Evolutionary conservation across 2,797 vertebrate genomes (phyloP).

Genomic region (Halcyon badia): DNA sequence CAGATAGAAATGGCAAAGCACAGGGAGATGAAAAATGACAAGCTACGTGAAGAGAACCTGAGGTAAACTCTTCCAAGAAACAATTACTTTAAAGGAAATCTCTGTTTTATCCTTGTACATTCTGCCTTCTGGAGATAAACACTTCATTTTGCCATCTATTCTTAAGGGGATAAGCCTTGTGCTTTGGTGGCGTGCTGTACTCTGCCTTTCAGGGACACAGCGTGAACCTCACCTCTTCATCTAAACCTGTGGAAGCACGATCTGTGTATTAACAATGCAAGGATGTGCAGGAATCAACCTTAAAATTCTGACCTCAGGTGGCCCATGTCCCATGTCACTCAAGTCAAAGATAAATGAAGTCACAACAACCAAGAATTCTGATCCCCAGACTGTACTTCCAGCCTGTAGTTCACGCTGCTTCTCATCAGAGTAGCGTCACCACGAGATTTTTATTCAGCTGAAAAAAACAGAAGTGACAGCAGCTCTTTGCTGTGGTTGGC

Average conservation of each 20-base stretch:
- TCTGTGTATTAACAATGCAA: neutral
- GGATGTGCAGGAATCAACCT: neutral
- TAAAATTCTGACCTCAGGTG: conserved; percentile 10
- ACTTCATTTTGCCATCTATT: neutral
- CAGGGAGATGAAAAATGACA: neutral
- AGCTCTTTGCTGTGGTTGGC: conserved; percentile 15
- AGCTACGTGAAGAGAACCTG: fast-evolving
- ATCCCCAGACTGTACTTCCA: neutral
- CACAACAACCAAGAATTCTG: neutral
- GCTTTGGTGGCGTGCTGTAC: neutral
- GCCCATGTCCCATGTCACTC: neutral
- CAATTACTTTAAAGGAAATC: neutral
- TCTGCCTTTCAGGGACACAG: neutral
- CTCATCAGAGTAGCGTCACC: conserved; percentile 32
- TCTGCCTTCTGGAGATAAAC: neutral
- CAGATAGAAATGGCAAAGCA: neutral
- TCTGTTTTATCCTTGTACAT: neutral
- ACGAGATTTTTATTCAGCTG: neutral
- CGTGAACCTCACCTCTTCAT: neutral
- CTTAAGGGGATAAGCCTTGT: neutral
- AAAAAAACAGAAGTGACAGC: conserved; percentile 53
- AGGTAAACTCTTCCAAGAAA: neutral
- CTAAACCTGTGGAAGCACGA: neutral
- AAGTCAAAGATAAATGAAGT: neutral
- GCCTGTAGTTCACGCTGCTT: conserved; percentile 19